These are phyloP conservation scores for Heliothis virescens DNA, from an alignment of 1,140 invertebrate genomes.

Conservation along the genomic window DNA sequence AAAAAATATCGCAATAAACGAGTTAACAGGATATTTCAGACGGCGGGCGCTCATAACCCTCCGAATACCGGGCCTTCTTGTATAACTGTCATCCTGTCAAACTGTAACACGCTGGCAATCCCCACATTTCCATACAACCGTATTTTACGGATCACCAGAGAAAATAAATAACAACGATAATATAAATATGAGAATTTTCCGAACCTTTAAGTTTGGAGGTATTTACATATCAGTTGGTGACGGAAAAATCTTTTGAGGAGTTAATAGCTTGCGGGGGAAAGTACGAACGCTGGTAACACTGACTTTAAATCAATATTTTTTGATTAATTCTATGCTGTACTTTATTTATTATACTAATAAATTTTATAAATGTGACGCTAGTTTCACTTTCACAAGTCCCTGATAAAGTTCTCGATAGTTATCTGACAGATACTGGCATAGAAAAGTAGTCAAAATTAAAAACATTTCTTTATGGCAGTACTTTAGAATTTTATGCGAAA, in stretches of 20 bases:
- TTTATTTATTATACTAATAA: too few relatives aligned
- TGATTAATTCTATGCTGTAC: too few relatives aligned
- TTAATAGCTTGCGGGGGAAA: constrained; percentile 68
- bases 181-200: constrained; percentile 81
- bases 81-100: constrained; percentile 85
- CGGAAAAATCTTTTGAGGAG: constrained; percentile 74
- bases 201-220: constrained; percentile 73
- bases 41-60: constrained; percentile 61
- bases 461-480: too few relatives aligned
- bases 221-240: constrained; percentile 85
- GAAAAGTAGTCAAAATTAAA: too few relatives aligned
- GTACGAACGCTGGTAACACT: constrained; percentile 32
- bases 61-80: constrained; percentile 56
- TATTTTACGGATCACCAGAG: constrained; percentile 81
- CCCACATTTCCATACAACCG: constrained; percentile 80
- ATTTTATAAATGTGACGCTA: too few relatives aligned
- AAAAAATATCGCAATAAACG: constrained; percentile 70
- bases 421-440: too few relatives aligned
- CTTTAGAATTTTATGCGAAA: too few relatives aligned
- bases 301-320: too few relatives aligned
- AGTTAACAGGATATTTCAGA: constrained; percentile 65
- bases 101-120: constrained; percentile 76
- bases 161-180: constrained; percentile 84
- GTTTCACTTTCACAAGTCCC: too few relatives aligned
- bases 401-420: too few relatives aligned